These are phyloP conservation scores for Diloba caeruleocephala DNA, from an alignment of 2,888 invertebrate genomes.

Conservation along the genomic window DNA sequence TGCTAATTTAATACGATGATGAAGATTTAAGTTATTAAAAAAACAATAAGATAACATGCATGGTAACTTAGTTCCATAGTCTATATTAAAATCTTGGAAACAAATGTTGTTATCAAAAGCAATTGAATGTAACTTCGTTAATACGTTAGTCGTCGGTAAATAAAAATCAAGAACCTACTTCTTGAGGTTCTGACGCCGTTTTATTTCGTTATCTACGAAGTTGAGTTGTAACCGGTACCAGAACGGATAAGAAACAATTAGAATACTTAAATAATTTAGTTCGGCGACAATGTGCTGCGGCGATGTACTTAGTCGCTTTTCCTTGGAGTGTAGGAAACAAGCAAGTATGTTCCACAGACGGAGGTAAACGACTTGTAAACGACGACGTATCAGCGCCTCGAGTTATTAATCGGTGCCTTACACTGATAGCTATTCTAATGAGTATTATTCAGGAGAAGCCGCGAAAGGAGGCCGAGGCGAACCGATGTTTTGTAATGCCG, in stretches of 20 bases:
- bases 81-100: constrained; percentile 24
- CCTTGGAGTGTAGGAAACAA: constrained; percentile 72
- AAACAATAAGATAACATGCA: constrained; percentile 8
- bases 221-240: constrained; percentile 72
- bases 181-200: constrained; percentile 58
- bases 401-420: constrained; percentile 86
- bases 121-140: constrained; percentile 33
- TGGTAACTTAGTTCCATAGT: constrained; percentile 1
- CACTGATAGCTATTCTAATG: constrained; percentile 89
- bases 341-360: constrained; percentile 63
- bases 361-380: constrained; percentile 88
- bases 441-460: constrained; percentile 74
- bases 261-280: constrained; percentile 76
- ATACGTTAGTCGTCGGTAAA: constrained; percentile 22
- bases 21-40: too few species aligned
- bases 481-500: constrained; percentile 69
- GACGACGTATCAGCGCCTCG: constrained; percentile 77
- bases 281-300: constrained; percentile 63
- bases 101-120: constrained; percentile 24
- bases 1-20: too few species aligned
- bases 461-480: constrained; percentile 85
- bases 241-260: constrained; percentile 75
- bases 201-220: constrained; percentile 70
- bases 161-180: constrained; percentile 68
- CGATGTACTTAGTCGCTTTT: constrained; percentile 62